These are phyloP conservation scores for Dromius quadrimaculatus DNA, from an alignment of 2,888 invertebrate genomes.

Conservation along the genomic window DNA sequence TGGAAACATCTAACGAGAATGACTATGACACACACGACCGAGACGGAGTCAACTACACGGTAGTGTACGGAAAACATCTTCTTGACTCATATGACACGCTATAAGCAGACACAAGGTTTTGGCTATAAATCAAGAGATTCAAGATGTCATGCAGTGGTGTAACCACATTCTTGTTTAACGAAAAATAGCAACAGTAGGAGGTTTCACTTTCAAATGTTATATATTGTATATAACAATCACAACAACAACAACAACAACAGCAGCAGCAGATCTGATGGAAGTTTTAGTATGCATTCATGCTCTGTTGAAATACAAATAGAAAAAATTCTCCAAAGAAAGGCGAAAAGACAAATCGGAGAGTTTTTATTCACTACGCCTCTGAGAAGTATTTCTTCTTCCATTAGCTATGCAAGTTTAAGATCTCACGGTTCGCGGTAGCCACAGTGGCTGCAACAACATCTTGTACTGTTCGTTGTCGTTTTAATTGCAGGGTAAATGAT, in stretches of 20 bases:
- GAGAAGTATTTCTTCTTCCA: neutral
- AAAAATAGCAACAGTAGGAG: neutral
- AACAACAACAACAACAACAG: too few relatives aligned
- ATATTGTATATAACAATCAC: too few relatives aligned
- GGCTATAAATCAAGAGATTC: slow-evolving; percentile 26
- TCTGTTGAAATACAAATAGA: too few relatives aligned
- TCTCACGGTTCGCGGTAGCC: slow-evolving; percentile 2
- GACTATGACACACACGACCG: slow-evolving; percentile 7
- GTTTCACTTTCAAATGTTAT: slow-evolving; percentile 4
- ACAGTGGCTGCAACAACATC: neutral
- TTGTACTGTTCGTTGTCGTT: slow-evolving; percentile 27
- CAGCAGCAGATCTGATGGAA: too few relatives aligned
- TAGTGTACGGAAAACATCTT: slow-evolving; percentile 4
- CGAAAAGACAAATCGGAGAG: too few relatives aligned
- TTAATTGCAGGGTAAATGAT: slow-evolving; percentile 25
- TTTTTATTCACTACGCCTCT: neutral
- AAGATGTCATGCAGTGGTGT: slow-evolving; percentile 2
- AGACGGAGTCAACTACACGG: slow-evolving; percentile 2
- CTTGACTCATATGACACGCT: slow-evolving; percentile 16
- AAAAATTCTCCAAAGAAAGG: too few relatives aligned
- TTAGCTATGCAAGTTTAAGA: slow-evolving; percentile 4
- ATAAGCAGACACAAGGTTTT: slow-evolving; percentile 17
- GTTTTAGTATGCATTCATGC: too few relatives aligned
- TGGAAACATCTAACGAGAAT: slow-evolving; percentile 5
- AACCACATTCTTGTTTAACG: neutral